Evolutionary conservation across 2,797 vertebrate genomes (phyloP), one percentile per base, ranked within the genome.

Genomic region (Melopsittacus undulatus): DNA sequence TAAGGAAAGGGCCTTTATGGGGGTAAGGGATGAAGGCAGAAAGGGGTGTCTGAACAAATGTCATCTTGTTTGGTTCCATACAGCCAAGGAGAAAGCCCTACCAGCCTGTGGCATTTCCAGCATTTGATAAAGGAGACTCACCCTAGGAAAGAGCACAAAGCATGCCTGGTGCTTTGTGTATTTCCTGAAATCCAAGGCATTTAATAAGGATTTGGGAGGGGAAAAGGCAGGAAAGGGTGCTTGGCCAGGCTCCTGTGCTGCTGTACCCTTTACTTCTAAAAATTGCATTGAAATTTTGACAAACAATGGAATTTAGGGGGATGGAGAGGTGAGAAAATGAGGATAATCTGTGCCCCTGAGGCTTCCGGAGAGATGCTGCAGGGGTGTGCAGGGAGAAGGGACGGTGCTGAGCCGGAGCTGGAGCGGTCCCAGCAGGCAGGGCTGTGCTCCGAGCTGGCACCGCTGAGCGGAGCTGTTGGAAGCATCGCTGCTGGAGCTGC

Each of bases 391-490:
- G 12, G 74, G 15, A 34, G 13, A 5, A 36, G 68, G 51, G 63
- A 17, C 0, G 4, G 40, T 30, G 30, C 10, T 5, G 83, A 59
- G 70, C 70, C 7, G 24, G 51, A 61, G 45, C 59, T 30, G 74
- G 48, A 79, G 34, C 1, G 0, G 1, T 67, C 13, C 82, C 2
- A 13, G 59, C 90, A 64, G 87, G 1, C 1, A 13, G 67, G 38
- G 80, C 56, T 89, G 83, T 4, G 86, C 66, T 91, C 83, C 3
- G 16, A 74, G 72, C 42, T 7, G 2, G 89, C 91, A 46, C 95
- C 84, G 10, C 97, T 95, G 96, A 38, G 96, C 14, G 91, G 95
- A 92, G 93, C 95, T 97, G 38, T 92, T 43, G 96, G 90, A 42
- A 94, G 68, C 7, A 0, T 74, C 26, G 7, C 64, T 34, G 76